phyloP scores from a whole-genome alignment of 1,140 invertebrate species.

The Neodiprion pinetum region DNA sequence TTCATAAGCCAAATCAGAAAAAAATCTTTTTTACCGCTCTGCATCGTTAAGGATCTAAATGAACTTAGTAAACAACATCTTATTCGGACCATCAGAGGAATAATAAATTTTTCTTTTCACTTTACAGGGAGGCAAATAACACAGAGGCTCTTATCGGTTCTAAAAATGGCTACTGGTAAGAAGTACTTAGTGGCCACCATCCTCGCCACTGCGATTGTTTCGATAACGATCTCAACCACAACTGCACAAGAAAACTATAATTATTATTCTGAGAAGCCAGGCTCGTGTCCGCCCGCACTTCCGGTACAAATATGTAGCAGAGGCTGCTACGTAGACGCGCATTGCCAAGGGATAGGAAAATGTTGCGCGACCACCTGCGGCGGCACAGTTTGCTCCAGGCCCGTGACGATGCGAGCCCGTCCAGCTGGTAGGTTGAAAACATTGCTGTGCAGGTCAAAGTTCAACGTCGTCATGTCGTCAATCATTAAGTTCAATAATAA shows the following conservation, averaged over 20 bases:
- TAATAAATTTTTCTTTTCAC: too few relatives aligned
- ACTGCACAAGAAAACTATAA: conserved; percentile 16
- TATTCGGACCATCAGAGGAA: too few relatives aligned
- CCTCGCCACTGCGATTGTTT: conserved; percentile 10
- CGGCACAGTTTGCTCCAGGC: conserved; percentile 61
- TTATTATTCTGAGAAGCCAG: conserved; percentile 39
- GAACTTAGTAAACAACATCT: too few relatives aligned
- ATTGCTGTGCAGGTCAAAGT: not conserved
- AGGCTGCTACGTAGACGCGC: conserved; percentile 45
- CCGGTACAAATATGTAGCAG: conserved; percentile 47
- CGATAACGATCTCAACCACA: not conserved
- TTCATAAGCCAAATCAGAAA: too few relatives aligned
- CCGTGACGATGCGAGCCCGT: conserved; percentile 53
- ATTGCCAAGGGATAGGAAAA: conserved; percentile 50
- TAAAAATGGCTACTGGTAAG: not conserved
- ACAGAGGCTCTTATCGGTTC: not conserved
- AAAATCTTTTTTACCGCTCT: too few relatives aligned
- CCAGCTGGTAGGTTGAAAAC: conserved; percentile 27
- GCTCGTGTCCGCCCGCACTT: conserved; percentile 52
- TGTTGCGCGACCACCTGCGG: conserved; percentile 66
- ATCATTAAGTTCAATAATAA: conserved; percentile 16
- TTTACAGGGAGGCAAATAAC: too few relatives aligned
- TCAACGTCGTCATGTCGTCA: not conserved
- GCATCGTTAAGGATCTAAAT: too few relatives aligned
- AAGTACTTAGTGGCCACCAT: not conserved